A percentile compares a stretch with the other conserved stretches of the same genome.
Evolutionary conservation across 2,888 invertebrate genomes (phyloP).

Genomic region (Aquatica leii): DNA sequence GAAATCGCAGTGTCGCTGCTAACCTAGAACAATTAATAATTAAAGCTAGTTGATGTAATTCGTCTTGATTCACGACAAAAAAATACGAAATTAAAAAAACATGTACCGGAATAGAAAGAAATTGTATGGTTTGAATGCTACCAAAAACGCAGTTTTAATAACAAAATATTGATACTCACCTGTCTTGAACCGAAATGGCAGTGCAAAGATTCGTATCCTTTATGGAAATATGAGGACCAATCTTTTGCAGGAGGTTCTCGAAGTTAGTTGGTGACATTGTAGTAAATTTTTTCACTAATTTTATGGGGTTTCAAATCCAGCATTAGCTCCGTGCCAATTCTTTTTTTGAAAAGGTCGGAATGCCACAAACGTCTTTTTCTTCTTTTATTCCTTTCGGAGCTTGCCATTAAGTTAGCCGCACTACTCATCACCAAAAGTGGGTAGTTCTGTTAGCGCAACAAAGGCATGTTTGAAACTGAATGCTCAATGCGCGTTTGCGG

Average conservation of each 20-base stretch:
- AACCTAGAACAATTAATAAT: constrained; percentile 13
- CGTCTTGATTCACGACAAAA: background rate
- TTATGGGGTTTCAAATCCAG: background rate
- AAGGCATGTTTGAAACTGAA: background rate
- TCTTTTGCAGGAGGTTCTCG: background rate
- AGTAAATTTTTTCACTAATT: constrained; percentile 2
- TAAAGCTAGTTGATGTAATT: background rate
- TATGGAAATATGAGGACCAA: background rate
- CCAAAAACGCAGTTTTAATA: background rate
- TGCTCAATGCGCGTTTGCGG: background rate
- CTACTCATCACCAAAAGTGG: background rate
- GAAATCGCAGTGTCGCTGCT: constrained; percentile 12
- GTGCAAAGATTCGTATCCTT: background rate
- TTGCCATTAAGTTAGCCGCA: background rate
- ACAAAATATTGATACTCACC: background rate
- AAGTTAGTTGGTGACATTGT: background rate
- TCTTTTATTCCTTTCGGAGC: background rate
- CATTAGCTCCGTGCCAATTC: constrained; percentile 3
- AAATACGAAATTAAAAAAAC: background rate
- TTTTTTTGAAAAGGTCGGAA: background rate
- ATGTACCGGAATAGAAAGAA: background rate
- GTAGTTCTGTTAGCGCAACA: background rate
- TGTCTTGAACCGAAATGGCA: background rate
- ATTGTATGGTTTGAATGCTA: background rate
- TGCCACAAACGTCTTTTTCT: constrained; percentile 4